Conservation (phyloP, 53 echinoderm and acorn worm genomes). For the Hippasteria phrygiana region DNA sequence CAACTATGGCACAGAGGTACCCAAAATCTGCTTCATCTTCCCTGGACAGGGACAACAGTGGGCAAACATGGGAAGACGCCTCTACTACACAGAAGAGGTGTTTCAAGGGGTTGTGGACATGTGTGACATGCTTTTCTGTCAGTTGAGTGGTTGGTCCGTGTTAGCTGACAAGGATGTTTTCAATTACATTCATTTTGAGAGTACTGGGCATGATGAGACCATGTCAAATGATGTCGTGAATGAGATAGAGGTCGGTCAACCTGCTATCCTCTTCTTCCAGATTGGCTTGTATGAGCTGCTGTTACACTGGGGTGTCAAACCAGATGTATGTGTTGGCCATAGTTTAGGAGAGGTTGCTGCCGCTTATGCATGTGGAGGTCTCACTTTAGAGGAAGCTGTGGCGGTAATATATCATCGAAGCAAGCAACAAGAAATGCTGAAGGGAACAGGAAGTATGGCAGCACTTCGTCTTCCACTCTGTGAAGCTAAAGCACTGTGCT, state of each 20-base stretch:
- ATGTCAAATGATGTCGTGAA: slow-evolving; percentile 59
- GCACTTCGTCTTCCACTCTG: slow-evolving; percentile 76
- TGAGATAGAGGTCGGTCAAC: slow-evolving; percentile 87
- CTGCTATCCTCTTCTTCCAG: slow-evolving; percentile 90
- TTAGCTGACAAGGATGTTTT: slow-evolving; percentile 65
- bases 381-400: slow-evolving; percentile 88
- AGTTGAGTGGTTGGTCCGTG: slow-evolving; percentile 93
- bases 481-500: slow-evolving; percentile 75
- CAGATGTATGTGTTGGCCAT: slow-evolving; percentile 88
- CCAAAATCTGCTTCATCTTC: slow-evolving; percentile 90
- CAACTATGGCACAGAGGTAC: slow-evolving; percentile 46
- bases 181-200: slow-evolving; percentile 34
- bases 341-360: slow-evolving; percentile 97
- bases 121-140: slow-evolving; percentile 84
- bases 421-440: slow-evolving; percentile 82
- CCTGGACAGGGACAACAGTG: slow-evolving; percentile 98
- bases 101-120: slow-evolving; percentile 76
- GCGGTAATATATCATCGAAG: slow-evolving; percentile 88
- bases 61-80: slow-evolving; percentile 89
- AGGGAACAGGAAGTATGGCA: slow-evolving; percentile 95
- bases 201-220: not conserved
- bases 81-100: slow-evolving; percentile 81
- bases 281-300: slow-evolving; percentile 83
- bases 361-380: slow-evolving; percentile 91
- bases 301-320: slow-evolving; percentile 83